Base-by-base conservation (phyloP, 2,113 vertebrate species). In the Anoura caudifer region DNA sequence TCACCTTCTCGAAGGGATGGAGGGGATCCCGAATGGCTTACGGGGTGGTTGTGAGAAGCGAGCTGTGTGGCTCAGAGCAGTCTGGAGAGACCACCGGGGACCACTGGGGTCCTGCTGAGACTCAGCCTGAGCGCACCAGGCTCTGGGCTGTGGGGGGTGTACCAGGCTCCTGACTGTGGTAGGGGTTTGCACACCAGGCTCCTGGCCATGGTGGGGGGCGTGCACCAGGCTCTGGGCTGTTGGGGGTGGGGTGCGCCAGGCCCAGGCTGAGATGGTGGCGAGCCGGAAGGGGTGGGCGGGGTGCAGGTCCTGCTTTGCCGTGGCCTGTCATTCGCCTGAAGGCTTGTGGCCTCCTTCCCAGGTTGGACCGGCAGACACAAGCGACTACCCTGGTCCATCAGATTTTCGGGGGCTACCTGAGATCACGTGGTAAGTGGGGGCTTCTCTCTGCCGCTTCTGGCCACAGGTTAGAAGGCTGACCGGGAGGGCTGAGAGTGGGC, bases 331-430 rank as follows among this genome's bases (percentile, higher is more conserved):
- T 22, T 8, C 7, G 3, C 69, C 4, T 75, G 28, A 81, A 2
- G 63, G 43, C 10, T 36, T 36, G 3, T 1, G 0, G 0, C 2
- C 20, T 69, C 56, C 63, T 33, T 96, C 86, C 31, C 82, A 99
- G 99, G 98, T 90, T 99, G 88, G 99, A 99, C 97, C 98, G 99
- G 26, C 99, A 99, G 94, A 99, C 99, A 0, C 99, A 99, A 97
- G 99, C 99, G 50, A 99, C 99, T 0, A 99, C 99, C 0, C 92
- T 99, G 96, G 98, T 99, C 91, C 99, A 99, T 97, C 99, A 99
- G 98, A 99, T 99, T 95, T 99, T 99, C 52, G 99, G 99, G 9
- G 99, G 99, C 88, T 99, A 99, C 97, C 98, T 99, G 98, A 98
- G 99, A 87, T 99, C 99, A 59, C 98, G 99, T 95, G 99, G 99